Conservation (phyloP, 1,140 invertebrate genomes). For the Drosophila parabipectinata region DNA sequence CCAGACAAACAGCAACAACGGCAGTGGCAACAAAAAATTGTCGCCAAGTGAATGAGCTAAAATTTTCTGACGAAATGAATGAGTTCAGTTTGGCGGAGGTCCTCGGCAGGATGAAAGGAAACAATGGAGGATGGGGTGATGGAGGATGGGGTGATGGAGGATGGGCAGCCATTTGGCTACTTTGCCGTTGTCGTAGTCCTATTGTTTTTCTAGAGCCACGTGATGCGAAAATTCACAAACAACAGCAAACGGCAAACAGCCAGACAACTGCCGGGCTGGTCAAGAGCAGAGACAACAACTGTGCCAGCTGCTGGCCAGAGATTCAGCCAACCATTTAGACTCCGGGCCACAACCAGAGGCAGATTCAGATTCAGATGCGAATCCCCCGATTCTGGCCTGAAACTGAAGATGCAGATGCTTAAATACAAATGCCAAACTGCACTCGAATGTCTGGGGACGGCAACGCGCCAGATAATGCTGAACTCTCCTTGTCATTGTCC, state of each 20-base stretch:
- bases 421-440: conserved; percentile 34
- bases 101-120: not conserved
- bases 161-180: conserved; percentile 68
- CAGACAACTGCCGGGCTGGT: conserved; percentile 53
- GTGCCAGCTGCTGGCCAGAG: conserved; percentile 4
- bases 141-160: conserved; percentile 61
- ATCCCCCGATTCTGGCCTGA: conserved; percentile 22
- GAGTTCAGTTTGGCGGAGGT: conserved; percentile 21
- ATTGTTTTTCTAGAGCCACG: conserved; percentile 71
- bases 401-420: conserved; percentile 47
- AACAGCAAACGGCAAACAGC: conserved; percentile 30
- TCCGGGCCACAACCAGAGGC: not conserved
- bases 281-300: conserved; percentile 64
- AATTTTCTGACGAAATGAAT: conserved; percentile 58
- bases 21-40: conserved; percentile 36
- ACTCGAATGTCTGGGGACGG: conserved; percentile 44
- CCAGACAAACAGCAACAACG: conserved; percentile 32
- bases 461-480: conserved; percentile 58
- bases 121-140: conserved; percentile 16
- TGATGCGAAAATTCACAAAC: conserved; percentile 77
- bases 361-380: conserved; percentile 9
- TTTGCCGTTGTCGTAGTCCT: conserved; percentile 27
- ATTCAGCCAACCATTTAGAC: conserved; percentile 44
- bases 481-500: conserved; percentile 50
- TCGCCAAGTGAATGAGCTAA: conserved; percentile 70